These are phyloP conservation scores for Magallana gigas DNA, from an alignment of 1,140 invertebrate genomes.

Conservation along the genomic window DNA sequence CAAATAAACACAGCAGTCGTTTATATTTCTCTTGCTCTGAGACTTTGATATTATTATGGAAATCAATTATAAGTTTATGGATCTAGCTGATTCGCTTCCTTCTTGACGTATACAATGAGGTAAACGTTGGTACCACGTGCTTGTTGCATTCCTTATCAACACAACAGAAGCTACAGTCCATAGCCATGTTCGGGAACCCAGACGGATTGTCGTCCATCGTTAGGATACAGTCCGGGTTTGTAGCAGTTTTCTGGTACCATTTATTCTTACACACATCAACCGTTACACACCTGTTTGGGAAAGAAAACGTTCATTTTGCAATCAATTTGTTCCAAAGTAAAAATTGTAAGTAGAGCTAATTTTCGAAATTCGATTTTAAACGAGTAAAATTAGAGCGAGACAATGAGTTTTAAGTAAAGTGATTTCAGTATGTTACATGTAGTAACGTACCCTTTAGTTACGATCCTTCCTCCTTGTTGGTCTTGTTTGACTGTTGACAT, in stretches of 20 bases:
- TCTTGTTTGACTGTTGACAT: constrained; percentile 53
- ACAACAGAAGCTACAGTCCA: constrained; percentile 58
- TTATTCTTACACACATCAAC: constrained; percentile 44
- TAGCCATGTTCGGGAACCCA: constrained; percentile 45
- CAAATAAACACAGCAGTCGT: too few species aligned
- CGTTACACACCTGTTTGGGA: constrained; percentile 50
- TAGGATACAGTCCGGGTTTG: constrained; percentile 52
- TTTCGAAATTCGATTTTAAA: neutral
- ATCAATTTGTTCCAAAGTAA: neutral
- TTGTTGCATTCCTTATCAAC: constrained; percentile 50
- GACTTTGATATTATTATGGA: too few species aligned
- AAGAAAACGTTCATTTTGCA: neutral
- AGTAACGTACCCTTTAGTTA: constrained; percentile 52
- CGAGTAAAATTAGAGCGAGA: neutral
- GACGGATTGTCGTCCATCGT: constrained; percentile 56
- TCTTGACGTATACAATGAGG: constrained; percentile 43
- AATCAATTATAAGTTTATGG: too few species aligned
- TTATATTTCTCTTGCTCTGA: too few species aligned
- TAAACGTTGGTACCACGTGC: constrained; percentile 48
- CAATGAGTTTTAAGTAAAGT: neutral
- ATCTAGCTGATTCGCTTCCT: neutral
- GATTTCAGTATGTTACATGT: neutral
- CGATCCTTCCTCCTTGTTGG: constrained; percentile 36
- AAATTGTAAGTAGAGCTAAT: neutral
- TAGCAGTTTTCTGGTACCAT: constrained; percentile 54